Base-by-base conservation (phyloP, 2,888 invertebrate genomes). In the Cactoblastis cactorum region DNA sequence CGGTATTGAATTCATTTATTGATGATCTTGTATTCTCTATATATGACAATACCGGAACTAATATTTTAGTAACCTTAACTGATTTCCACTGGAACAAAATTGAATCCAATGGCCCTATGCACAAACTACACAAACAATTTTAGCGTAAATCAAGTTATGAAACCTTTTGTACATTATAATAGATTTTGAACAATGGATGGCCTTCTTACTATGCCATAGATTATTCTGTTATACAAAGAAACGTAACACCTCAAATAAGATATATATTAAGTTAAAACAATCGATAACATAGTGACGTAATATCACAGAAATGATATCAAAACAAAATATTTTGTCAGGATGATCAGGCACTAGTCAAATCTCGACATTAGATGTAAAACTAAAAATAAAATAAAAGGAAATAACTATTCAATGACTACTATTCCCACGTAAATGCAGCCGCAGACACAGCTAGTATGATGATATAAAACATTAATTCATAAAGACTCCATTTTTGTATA, bases 91-190 rank as follows among this genome's bases (percentile, higher is more conserved):
- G 43, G 43, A 32, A 43, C 43, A 11, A 1, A 15, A 32, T 43
- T 43, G 11, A 43, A 43, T 43, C 15, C 28, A 28, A 1, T 17
- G 11, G 2, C 5, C 17, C 43, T 17, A 17, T 28, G 43, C 28
- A 43, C 24, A 41, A 41, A 41, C 2, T 24, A 41, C 14, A 43
- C 43, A 43, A 28, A 43, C 28, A 43, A 43, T 32, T 43, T 43
- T 8, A 14, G 8, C 6, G 24, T 41, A 12, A 41, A 41, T 41
- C 41, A 41, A 24, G 8, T 24, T 24, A 5, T 19, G 4, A 15
- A 28, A 15, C 43, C 28, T 17, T 28, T 32, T 28, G n/a, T 43
- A 6, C 0, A 9, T 12, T 17, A 28, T 32, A 43, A 39, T 39
- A 12, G 12, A 22, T 22, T 4, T 12, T 22, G 38, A 17, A 17